Evolutionary conservation across 2,113 vertebrate genomes (phyloP).

Genomic region (Narcine bancroftii): DNA sequence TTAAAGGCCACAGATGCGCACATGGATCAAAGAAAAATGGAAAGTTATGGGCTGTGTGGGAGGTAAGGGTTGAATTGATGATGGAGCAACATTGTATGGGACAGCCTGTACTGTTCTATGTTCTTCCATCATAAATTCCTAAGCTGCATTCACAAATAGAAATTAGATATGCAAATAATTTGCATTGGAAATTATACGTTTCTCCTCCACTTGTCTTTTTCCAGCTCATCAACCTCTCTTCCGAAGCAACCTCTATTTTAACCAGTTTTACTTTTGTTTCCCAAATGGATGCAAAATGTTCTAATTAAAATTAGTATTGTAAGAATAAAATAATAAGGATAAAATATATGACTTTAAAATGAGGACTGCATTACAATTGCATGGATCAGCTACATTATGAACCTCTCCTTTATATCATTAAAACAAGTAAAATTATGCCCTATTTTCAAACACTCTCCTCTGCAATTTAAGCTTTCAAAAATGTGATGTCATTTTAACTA

Average conservation of each 20-base stretch:
- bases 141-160: background rate
- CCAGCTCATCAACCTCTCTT: background rate
- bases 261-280: background rate
- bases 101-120: too few species aligned
- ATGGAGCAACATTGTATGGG: too few species aligned
- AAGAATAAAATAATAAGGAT: background rate
- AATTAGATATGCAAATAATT: too few species aligned
- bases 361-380: background rate
- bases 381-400: background rate
- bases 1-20: too few species aligned
- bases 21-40: too few species aligned
- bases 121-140: background rate
- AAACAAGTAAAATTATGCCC: too few species aligned
- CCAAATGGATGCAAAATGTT: background rate
- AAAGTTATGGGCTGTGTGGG: too few species aligned
- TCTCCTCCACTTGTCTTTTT: background rate
- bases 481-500: too few species aligned
- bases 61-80: too few species aligned
- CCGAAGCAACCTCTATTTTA: background rate
- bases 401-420: background rate
- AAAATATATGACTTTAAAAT: background rate
- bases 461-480: too few species aligned
- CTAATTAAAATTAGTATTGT: background rate
- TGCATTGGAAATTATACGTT: background rate
- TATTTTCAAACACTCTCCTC: too few species aligned